A percentile compares a stretch with the other conserved stretches of the same genome.
These are phyloP conservation scores for Ciconia boyciana DNA, from an alignment of 2,113 vertebrate genomes.

Conservation along the genomic window DNA sequence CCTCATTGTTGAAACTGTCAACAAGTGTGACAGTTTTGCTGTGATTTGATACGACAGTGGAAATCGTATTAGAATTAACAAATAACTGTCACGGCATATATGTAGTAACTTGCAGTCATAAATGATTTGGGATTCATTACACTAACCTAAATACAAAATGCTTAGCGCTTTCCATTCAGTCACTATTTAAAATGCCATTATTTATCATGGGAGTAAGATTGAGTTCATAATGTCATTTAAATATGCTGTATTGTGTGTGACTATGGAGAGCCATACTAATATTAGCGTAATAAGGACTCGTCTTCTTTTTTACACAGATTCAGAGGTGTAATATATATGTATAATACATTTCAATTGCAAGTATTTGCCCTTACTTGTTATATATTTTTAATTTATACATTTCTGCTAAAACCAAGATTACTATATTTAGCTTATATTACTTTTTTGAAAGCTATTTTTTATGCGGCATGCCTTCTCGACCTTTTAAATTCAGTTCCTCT, in stretches of 20 bases:
- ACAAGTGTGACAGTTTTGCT: background rate
- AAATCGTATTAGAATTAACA: background rate
- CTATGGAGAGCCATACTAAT: background rate
- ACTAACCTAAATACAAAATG: background rate
- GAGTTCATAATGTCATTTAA: background rate
- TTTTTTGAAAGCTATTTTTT: background rate
- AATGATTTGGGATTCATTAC: background rate
- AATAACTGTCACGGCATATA: background rate
- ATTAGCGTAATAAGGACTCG: rapidly evolving
- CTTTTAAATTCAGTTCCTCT: background rate
- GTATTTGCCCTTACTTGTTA: background rate
- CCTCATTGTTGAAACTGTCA: constrained; percentile 9
- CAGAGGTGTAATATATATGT: background rate
- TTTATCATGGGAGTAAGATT: background rate
- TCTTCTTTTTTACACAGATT: background rate
- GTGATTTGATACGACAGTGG: background rate
- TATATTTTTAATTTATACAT: background rate
- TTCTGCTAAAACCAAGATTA: background rate
- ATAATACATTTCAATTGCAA: background rate
- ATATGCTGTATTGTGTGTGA: background rate
- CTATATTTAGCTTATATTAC: background rate
- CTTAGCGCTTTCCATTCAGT: background rate
- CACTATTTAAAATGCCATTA: background rate
- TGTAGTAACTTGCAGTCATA: background rate
- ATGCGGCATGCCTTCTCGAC: background rate